A percentile compares a stretch with the other conserved stretches of the same genome.
These are phyloP conservation scores for Bombus waltoni DNA, from an alignment of 1,140 invertebrate genomes.

Conservation along the genomic window DNA sequence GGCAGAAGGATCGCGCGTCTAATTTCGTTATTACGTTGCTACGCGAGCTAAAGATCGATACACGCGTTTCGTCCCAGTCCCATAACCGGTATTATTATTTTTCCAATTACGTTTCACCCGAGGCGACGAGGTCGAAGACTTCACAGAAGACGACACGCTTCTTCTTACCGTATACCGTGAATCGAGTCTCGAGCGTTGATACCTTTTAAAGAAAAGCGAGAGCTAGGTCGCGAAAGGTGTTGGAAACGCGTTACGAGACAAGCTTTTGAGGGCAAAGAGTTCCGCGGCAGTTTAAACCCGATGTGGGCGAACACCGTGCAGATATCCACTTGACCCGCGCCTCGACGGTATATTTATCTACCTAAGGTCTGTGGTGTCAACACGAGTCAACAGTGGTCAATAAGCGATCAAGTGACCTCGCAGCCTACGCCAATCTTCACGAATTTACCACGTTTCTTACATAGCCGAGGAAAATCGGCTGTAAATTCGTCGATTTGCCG, in stretches of 20 bases:
- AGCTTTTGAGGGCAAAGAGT: conserved; percentile 20
- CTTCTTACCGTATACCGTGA: too few relatives aligned
- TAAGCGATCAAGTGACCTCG: conserved; percentile 81
- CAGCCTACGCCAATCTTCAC: conserved; percentile 78
- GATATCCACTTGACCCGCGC: conserved; percentile 80
- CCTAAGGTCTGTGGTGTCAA: conserved; percentile 82
- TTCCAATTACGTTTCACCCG: too few relatives aligned
- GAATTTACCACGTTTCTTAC: conserved; percentile 59
- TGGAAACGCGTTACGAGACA: not conserved
- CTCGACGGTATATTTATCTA: conserved; percentile 80
- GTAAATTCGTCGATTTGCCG: not conserved
- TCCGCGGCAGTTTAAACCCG: conserved; percentile 64
- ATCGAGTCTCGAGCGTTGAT: too few relatives aligned
- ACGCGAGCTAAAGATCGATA: too few relatives aligned
- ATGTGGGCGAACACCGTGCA: conserved; percentile 77
- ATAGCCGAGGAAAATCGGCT: conserved; percentile 7
- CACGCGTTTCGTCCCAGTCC: too few relatives aligned
- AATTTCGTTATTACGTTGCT: too few relatives aligned
- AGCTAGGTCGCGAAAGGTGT: not conserved
- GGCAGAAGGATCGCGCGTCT: too few relatives aligned
- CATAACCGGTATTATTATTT: too few relatives aligned
- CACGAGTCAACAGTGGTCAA: conserved; percentile 83
- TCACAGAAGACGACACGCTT: too few relatives aligned
- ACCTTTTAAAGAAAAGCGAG: not conserved
- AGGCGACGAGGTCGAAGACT: too few relatives aligned